Evolutionary conservation across 1,140 invertebrate genomes (phyloP).

Genomic region (Drosophila littoralis): DNA sequence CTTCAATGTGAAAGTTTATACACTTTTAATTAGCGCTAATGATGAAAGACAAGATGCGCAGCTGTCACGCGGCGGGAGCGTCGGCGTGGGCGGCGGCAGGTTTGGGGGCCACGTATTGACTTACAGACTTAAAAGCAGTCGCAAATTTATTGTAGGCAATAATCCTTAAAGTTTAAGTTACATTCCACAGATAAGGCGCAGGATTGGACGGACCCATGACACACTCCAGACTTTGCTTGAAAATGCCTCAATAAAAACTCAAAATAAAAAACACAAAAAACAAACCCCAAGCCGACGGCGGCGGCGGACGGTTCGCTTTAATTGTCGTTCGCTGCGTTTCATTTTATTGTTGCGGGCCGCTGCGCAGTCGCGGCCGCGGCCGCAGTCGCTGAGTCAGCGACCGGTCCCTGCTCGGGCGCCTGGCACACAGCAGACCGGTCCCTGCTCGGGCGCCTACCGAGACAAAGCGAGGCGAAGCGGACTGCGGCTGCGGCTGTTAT

Average conservation of each 20-base stretch:
- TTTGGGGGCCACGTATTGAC: constrained; percentile 47
- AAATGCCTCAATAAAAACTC: constrained; percentile 70
- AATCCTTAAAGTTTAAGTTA: constrained; percentile 83
- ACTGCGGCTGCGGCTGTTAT: constrained; percentile 54
- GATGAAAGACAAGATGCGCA: constrained; percentile 61
- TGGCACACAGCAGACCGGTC: constrained; percentile 20
- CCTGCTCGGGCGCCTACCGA: constrained; percentile 6
- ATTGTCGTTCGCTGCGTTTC: constrained; percentile 35
- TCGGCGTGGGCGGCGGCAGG: not conserved
- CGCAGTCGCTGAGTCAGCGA: constrained; percentile 19
- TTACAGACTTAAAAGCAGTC: constrained; percentile 64
- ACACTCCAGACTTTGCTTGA: constrained; percentile 22
- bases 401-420: not conserved
- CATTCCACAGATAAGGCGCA: constrained; percentile 77
- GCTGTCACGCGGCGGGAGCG: not conserved
- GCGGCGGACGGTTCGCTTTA: constrained; percentile 38
- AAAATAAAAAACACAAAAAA: constrained; percentile 13
- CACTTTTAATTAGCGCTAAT: constrained; percentile 81
- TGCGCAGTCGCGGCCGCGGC: constrained; percentile 27
- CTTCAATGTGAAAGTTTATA: constrained; percentile 76
- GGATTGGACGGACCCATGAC: constrained; percentile 48
- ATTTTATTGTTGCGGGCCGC: constrained; percentile 39
- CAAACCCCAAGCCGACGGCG: constrained; percentile 23
- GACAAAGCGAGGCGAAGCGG: not conserved
- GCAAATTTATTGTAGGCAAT: constrained; percentile 83